Evolutionary conservation across 2,797 vertebrate genomes (phyloP), one percentile per base, ranked within the genome.

Genomic region (Mus minutoides): DNA sequence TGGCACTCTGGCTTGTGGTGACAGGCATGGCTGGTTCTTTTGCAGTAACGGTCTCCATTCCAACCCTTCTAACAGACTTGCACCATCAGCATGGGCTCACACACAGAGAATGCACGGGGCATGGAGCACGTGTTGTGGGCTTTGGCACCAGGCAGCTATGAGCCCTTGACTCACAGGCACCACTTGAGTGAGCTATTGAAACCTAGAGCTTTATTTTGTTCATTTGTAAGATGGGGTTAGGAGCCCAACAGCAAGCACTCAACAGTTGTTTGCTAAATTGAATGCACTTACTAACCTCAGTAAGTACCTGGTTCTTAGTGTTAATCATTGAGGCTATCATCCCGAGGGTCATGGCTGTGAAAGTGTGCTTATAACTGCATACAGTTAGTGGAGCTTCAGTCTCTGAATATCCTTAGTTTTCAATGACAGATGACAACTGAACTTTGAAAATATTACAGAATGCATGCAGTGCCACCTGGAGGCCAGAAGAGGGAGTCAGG

Each of bases 351-450:
- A 14, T 46, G 64, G 52, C 60, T 19, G 37, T 79, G 37, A 83
- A 67, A 29, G 4, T 60, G 22, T 89, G 14, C 94, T 97, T 88
- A 60, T 11, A 86, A 73, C 40, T 94, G 71, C 43, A n/a, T 87
- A 49, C 12, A 58, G 21, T 88, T 78, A 58, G 6, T 62, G 29
- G 92, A 80, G 34, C 17, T 3, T 3, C 43, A 26, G 60, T 60
- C 13, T 78, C 17, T 10, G 22, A 34, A 60, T 62, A 29, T 12
- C 8, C 49, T 67, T 34, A 31, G 71, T 78, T 84, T 85, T 85
- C 60, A 90, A 40, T 31, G 49, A 84, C 40, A 31, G 5, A 19
- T 49, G 49, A 43, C 62, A 56, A 69, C 24, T 34, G 17, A 71
- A 69, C 31, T 26, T 56, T 37, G 54, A 62, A 91, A 94, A 71